Base-by-base conservation (phyloP, 2,113 vertebrate species). In the Rhizomys pruinosus region DNA sequence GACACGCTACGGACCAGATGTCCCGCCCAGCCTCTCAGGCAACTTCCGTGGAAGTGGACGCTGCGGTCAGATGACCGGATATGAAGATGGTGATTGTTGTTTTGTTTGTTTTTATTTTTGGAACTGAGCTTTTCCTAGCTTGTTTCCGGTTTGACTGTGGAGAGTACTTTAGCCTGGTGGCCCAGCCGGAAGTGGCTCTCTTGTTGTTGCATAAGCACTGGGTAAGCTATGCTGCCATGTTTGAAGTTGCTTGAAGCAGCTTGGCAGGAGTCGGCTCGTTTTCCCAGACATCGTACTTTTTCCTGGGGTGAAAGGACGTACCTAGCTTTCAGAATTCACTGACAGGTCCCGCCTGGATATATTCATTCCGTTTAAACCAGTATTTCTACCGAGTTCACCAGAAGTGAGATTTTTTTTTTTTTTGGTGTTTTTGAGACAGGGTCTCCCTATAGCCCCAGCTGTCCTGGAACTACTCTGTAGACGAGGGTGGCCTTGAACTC, bases 151-250 rank as follows among this genome's bases (percentile, higher is more conserved):
- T 37, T 44, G 44, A 4, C 0, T 0, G 23, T 10, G 34, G 1
- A 27, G 66, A 52, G 7, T 1, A 3, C 0, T 1, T 37, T 72
- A 81, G 77, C 5, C 0, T 4, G 7, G 2, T 3, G 0, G 0
- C 63, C 42, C 0, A 29, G 5, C 19, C 32, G 23, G n/a, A 16
- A 8, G 27, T 15, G 13, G 25, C n/a, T 32, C 79, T 61, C 5
- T 52, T 7, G 59, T 44, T 22, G 78, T 27, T 87, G 27, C n/a
- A 1, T 12, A 39, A 52, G 19, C n/a, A 0, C 37, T 3, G 47
- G 25, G 25, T 37, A 42, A 52, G 34, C 76, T 5, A 20, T 61
- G 25, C 7, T 37, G 9, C 12, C 13, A 3, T 11, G 7, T 16
- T 63, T 22, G 23, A 22, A 16, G 32, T 34, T 16, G 1, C 27